phyloP scores from a whole-genome alignment of 1,140 invertebrate genomes.

The Calycopis cecrops region DNA sequence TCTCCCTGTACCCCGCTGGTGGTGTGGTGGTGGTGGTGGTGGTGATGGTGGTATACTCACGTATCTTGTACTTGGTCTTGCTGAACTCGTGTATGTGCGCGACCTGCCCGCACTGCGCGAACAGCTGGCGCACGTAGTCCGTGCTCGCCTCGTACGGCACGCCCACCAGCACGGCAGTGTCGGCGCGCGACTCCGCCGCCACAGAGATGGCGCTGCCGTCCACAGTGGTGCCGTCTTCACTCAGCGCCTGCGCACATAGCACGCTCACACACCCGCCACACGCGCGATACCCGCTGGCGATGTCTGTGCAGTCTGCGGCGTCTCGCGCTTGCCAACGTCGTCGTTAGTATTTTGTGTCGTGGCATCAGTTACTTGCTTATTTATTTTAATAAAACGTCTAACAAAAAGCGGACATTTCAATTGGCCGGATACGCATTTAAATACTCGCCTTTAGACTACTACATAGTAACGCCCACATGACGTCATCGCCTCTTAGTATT shows the following conservation, averaged over 20 bases:
- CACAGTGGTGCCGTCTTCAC: slow-evolving; percentile 52
- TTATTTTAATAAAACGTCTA: too few relatives aligned
- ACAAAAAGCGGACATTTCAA: too few relatives aligned
- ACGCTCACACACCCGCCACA: not conserved
- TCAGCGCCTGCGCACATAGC: slow-evolving; percentile 41
- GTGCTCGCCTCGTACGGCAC: slow-evolving; percentile 64
- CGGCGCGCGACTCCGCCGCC: slow-evolving; percentile 57
- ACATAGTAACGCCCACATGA: too few relatives aligned
- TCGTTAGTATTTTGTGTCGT: too few relatives aligned
- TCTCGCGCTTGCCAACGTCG: too few relatives aligned
- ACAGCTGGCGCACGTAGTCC: slow-evolving; percentile 59
- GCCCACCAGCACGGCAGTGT: slow-evolving; percentile 62
- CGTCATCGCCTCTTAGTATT: too few relatives aligned
- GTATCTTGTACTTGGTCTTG: slow-evolving; percentile 69
- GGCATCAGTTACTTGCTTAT: too few relatives aligned
- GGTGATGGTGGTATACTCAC: slow-evolving; percentile 35
- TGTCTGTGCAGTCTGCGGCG: too few relatives aligned
- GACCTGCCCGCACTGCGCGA: slow-evolving; percentile 60
- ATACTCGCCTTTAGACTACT: too few relatives aligned
- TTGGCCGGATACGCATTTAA: too few relatives aligned
- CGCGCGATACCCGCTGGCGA: not conserved
- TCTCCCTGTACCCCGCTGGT: too few relatives aligned
- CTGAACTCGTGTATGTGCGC: slow-evolving; percentile 68
- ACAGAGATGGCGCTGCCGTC: slow-evolving; percentile 54
- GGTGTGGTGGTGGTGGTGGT: not conserved